Percentiles rank a stretch among this genome's conserved stretches.
These are phyloP conservation scores for Porites rus DNA, from an alignment of 92 coral and sea anemone genomes.

Conservation along the genomic window DNA sequence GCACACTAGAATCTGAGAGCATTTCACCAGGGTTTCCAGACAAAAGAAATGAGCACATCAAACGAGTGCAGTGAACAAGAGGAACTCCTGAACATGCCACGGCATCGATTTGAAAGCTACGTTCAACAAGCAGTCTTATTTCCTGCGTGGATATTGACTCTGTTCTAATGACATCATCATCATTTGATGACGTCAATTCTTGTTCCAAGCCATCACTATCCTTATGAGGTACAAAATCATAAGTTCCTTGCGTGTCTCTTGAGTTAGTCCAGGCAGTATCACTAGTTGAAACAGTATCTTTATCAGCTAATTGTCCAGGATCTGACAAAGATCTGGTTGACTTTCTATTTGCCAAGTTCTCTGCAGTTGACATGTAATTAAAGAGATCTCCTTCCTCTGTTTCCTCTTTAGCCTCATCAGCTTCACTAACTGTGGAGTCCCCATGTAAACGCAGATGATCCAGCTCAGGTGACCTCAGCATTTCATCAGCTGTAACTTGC, in stretches of 20 bases:
- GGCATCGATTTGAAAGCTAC: conserved; percentile 92
- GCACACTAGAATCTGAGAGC: conserved; percentile 90
- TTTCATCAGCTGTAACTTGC: conserved; percentile 54
- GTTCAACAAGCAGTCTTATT: conserved; percentile 79
- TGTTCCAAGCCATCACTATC: conserved; percentile 73
- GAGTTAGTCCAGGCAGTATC: conserved; percentile 27
- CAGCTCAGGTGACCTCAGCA: conserved; percentile 63
- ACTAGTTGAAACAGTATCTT: conserved; percentile 27
- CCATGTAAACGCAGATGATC: conserved; percentile 49
- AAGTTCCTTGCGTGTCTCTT: conserved; percentile 49
- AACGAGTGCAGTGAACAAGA: conserved; percentile 90
- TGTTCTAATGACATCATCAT: conserved; percentile 66
- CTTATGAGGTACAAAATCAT: conserved; percentile 42
- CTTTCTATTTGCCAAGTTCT: conserved; percentile 5
- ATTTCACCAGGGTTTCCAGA: conserved; percentile 93
- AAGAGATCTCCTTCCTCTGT: conserved; percentile 57
- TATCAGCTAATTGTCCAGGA: conserved; percentile 66
- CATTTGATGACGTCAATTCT: conserved; percentile 33
- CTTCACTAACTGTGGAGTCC: conserved; percentile 4
- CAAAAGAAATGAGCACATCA: conserved; percentile 91
- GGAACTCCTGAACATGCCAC: conserved; percentile 94
- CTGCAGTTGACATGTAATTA: not conserved
- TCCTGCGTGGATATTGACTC: conserved; percentile 86
- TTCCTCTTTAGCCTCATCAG: conserved; percentile 30
- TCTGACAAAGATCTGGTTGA: conserved; percentile 75